phyloP scores from a whole-genome alignment of 2,113 vertebrate genomes.

The Misgurnus anguillicaudatus region DNA sequence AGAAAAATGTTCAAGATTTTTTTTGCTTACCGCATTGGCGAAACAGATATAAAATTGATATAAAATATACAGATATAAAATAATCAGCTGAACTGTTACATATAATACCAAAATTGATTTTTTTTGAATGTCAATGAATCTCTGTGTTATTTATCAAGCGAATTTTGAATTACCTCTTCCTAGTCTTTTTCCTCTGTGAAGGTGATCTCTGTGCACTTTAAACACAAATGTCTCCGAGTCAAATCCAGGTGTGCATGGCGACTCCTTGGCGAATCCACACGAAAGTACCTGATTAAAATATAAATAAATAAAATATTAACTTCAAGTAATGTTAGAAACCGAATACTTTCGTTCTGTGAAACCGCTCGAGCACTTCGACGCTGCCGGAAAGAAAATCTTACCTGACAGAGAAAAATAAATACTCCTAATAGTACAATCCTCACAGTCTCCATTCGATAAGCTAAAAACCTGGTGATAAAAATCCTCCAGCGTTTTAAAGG shows the following conservation, averaged over 20 bases:
- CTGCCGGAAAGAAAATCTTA: conserved; percentile 49
- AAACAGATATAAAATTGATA: too few relatives aligned
- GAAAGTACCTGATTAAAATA: conserved; percentile 48
- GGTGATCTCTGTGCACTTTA: conserved; percentile 52
- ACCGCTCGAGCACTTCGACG: background rate
- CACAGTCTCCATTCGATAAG: conserved; percentile 28
- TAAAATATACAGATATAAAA: too few relatives aligned
- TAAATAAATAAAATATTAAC: background rate
- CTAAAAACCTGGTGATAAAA: background rate
- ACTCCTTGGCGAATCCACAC: conserved; percentile 32
- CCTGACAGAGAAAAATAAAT: conserved; percentile 64
- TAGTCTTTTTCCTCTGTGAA: conserved; percentile 45
- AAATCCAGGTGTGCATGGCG: conserved; percentile 68
- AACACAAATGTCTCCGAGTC: conserved; percentile 55
- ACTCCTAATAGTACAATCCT: conserved; percentile 50
- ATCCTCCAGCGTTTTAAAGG: conserved; percentile 38
- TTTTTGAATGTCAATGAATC: too few relatives aligned
- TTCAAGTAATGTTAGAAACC: background rate
- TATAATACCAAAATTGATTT: background rate
- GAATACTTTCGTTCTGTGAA: background rate
- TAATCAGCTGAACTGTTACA: background rate
- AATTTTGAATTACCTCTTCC: conserved; percentile 64
- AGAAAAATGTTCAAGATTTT: too few relatives aligned
- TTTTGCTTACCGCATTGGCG: too few relatives aligned
- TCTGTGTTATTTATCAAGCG: background rate